Evolutionary conservation across 2,113 vertebrate genomes (phyloP).

Genomic region (Chamaea fasciata): DNA sequence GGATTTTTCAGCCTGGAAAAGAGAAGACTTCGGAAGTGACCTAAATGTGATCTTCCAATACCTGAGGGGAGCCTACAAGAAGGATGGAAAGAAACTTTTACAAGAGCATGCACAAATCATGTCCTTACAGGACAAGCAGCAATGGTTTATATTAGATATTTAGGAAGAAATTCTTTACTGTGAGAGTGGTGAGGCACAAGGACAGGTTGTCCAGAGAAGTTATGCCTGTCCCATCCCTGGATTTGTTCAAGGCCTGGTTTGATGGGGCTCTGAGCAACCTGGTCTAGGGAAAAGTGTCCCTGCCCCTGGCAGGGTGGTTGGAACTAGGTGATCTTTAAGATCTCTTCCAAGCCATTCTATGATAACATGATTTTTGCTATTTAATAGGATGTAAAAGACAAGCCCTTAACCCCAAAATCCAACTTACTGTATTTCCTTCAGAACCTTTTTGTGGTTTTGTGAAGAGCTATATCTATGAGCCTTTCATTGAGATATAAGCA

Average conservation of each 20-base stretch:
- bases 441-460: background rate
- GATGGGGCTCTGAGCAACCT: background rate
- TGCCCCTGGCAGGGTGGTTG: rapidly evolving
- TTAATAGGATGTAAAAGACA: background rate
- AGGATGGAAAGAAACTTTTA: background rate
- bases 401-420: background rate
- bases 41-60: background rate
- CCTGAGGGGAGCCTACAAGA: background rate
- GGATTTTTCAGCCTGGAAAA: background rate
- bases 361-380: background rate
- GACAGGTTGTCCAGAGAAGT: background rate
- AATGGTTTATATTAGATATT: background rate
- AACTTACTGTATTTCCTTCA: background rate
- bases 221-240: background rate
- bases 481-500: background rate
- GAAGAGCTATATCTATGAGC: background rate
- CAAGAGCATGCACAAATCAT: background rate
- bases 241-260: background rate
- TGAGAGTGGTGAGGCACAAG: background rate
- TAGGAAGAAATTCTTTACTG: background rate
- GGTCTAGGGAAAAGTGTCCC: rapidly evolving
- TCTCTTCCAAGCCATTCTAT: background rate
- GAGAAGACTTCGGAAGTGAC: background rate
- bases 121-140: rapidly evolving
- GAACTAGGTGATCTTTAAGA: background rate